phyloP scores from a whole-genome alignment of 2,888 invertebrate species.

The Gymnosoma rotundatum region DNA sequence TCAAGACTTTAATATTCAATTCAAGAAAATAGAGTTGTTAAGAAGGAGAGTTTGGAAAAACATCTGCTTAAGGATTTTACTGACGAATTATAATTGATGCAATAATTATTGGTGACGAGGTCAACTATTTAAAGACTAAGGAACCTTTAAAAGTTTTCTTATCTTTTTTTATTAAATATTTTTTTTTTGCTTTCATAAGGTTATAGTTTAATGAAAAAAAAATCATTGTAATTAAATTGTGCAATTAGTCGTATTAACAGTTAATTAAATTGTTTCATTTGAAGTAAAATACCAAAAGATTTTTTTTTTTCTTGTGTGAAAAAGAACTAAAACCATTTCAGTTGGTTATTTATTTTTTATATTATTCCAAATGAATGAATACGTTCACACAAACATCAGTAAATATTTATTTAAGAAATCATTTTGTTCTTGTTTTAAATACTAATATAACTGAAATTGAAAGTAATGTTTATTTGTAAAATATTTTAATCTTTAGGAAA shows the following conservation, averaged over 20 bases:
- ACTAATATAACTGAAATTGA: constrained; percentile 61
- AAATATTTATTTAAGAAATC: constrained; percentile 56
- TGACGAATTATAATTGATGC: no score
- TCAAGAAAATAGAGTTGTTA: no score
- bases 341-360: background rate
- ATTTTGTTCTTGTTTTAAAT: constrained; percentile 16
- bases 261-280: background rate
- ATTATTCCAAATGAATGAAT: constrained; percentile 4
- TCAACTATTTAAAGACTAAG: no score
- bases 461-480: constrained; percentile 55
- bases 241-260: background rate
- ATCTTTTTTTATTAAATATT: no score
- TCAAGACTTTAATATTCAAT: no score
- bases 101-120: no score
- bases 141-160: no score
- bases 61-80: no score
- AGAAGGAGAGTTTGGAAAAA: no score
- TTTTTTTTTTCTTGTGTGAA: constrained; percentile 1
- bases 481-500: no score
- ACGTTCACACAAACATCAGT: constrained; percentile 13
- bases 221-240: background rate
- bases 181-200: no score
- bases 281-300: background rate
- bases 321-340: constrained; percentile 33
- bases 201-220: no score